phyloP scores from a whole-genome alignment of 2,888 invertebrate species.

The Lordiphosa fenestrarum region DNA sequence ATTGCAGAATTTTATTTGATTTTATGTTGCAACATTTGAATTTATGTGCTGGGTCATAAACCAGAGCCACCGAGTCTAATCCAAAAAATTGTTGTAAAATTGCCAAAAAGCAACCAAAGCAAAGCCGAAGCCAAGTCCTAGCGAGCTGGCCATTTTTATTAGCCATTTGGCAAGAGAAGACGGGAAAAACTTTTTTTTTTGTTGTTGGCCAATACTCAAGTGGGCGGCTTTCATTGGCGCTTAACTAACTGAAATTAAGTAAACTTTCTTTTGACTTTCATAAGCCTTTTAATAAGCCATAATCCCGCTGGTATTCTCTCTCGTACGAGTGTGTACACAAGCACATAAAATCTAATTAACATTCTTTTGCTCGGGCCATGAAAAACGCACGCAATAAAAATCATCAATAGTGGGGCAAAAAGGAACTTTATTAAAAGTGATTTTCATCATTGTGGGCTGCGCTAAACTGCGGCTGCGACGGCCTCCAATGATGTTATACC shows the following conservation, averaged over 20 bases:
- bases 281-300: conserved; percentile 74
- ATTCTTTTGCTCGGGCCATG: conserved; percentile 48
- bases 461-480: conserved; percentile 3
- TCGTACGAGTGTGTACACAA: conserved; percentile 33
- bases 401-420: conserved; percentile 58
- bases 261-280: conserved; percentile 74
- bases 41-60: conserved; percentile 63
- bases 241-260: conserved; percentile 74
- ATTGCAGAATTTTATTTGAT: conserved; percentile 71
- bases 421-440: conserved; percentile 72
- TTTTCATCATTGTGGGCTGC: conserved; percentile 47
- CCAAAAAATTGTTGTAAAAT: conserved; percentile 58
- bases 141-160: conserved; percentile 57
- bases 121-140: not conserved
- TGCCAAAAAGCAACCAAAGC: conserved; percentile 37
- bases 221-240: conserved; percentile 70
- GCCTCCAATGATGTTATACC: not conserved
- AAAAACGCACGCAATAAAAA: conserved; percentile 63
- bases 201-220: conserved; percentile 64
- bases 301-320: conserved; percentile 64
- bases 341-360: conserved; percentile 68
- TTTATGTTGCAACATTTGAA: conserved; percentile 63
- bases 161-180: conserved; percentile 58
- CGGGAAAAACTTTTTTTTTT: conserved; percentile 36
- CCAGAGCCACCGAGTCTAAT: conserved; percentile 45